Conservation (phyloP, 53 echinoderm and acorn worm species). For the Antedon mediterranea region DNA sequence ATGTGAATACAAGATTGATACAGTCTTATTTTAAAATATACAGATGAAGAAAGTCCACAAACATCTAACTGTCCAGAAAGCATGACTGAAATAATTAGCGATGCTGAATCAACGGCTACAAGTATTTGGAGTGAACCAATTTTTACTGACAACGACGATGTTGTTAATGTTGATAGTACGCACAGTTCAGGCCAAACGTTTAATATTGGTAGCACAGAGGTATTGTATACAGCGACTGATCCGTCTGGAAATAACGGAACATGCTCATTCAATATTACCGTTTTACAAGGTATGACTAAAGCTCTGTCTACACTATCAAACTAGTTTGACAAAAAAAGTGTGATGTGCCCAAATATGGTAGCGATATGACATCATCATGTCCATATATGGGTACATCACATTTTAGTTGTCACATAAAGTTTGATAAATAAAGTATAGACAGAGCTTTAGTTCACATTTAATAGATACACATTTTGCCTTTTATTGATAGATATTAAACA, state of each 20-base stretch:
- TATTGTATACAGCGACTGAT: neutral
- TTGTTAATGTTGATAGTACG: neutral
- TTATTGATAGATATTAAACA: too few relatives aligned
- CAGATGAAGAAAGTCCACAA: neutral
- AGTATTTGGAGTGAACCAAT: neutral
- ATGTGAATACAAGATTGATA: too few relatives aligned
- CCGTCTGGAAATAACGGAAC: neutral
- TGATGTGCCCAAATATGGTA: too few relatives aligned
- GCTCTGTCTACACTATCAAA: too few relatives aligned
- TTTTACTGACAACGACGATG: neutral
- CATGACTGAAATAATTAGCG: neutral
- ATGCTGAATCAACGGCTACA: neutral
- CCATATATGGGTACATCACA: too few relatives aligned
- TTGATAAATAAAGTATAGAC: too few relatives aligned
- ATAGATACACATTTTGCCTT: too few relatives aligned
- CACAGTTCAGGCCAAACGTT: neutral
- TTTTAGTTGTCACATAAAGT: too few relatives aligned
- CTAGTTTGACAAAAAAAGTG: too few relatives aligned
- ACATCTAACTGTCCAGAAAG: neutral
- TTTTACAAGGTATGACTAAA: neutral
- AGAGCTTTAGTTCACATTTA: too few relatives aligned
- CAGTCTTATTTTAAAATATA: too few relatives aligned
- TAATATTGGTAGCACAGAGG: neutral
- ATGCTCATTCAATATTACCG: neutral
- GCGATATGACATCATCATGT: too few relatives aligned